Evolutionary conservation across 1,140 invertebrate genomes (phyloP).

Genomic region (Drosophila watanabei): DNA sequence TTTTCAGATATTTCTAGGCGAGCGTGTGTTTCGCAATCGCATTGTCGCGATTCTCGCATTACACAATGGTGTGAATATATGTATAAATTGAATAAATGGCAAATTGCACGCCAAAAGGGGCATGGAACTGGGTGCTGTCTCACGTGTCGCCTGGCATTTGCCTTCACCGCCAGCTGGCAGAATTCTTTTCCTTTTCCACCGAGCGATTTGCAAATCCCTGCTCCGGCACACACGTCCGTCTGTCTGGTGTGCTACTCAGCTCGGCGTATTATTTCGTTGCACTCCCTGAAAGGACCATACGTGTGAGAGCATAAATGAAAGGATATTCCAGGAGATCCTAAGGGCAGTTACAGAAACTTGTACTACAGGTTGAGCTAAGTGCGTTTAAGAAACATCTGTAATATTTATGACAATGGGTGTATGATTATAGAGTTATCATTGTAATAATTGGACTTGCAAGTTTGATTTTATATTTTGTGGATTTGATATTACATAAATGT

Average conservation of each 20-base stretch:
- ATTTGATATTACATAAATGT: background rate
- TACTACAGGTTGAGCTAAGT: background rate
- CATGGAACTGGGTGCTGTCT: slow-evolving; percentile 29
- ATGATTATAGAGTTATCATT: background rate
- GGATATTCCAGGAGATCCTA: slow-evolving; percentile 19
- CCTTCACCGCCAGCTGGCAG: slow-evolving; percentile 28
- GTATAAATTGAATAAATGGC: slow-evolving; percentile 80
- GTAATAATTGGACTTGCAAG: background rate
- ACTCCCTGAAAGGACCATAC: slow-evolving; percentile 36
- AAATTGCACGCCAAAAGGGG: slow-evolving; percentile 67
- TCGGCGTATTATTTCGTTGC: slow-evolving; percentile 69
- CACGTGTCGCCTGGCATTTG: slow-evolving; percentile 67
- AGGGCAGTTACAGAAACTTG: background rate
- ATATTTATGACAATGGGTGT: background rate
- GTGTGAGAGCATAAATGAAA: slow-evolving; percentile 66
- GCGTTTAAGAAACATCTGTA: background rate
- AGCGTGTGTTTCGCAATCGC: slow-evolving; percentile 12
- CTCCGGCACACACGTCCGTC: slow-evolving; percentile 37
- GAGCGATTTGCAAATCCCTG: slow-evolving; percentile 17
- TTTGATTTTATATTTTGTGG: background rate
- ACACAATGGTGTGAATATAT: slow-evolving; percentile 57
- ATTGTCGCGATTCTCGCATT: slow-evolving; percentile 45
- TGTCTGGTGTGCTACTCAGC: slow-evolving; percentile 28
- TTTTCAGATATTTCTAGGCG: slow-evolving; percentile 5
- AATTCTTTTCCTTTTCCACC: slow-evolving; percentile 1